Evolutionary conservation across 2,888 invertebrate genomes (phyloP), one percentile per base, ranked within the genome.

Genomic region (Actias luna): DNA sequence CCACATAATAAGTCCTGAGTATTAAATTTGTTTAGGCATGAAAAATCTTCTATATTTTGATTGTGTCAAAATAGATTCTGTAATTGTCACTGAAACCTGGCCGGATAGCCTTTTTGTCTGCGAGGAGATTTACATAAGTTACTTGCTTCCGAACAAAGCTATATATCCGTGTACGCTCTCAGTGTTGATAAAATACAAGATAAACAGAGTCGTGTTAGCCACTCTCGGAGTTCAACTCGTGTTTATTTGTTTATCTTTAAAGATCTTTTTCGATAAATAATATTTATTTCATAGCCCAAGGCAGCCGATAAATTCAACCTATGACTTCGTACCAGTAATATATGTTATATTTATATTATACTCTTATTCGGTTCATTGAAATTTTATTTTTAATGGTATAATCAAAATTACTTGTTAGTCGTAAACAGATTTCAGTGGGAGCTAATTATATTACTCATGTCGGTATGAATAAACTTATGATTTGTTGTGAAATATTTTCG

Each of bases 141-240:
- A 16, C 16, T 39, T 16, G 36, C 16, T 16, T 39, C 36, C 14
- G 16, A 16, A 39, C 16, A 16, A 39, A 39, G 12, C 16, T 8
- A 39, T 39, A 39, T 39, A 16, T 39, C 36, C 36, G 8, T 4
- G 12, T 25, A 50, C 46, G 25, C 12, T 50, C 60, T 55, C 60
- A 36, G 12, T 64, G 64, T 65, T 67, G 65, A 64, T 69, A 68
- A 64, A 65, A 85, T 83, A 84, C 82, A 84, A 85, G 70, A 79
- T 82, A 87, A 89, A 88, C 83, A 87, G 65, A 65, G 67, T 71
- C 71, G 83, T 82, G 84, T 82, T 82, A 78, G 75, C 69, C 77
- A 82, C 81, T 83, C 87, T 82, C 82, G 68, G 82, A 73, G 64
- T 71, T 75, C 74, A 72, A 78, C 74, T 78, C 74, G 65, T 80